Percentiles rank a stretch among this genome's conserved stretches.
These are phyloP conservation scores for Rhynchopsitta pachyrhyncha DNA, from an alignment of 2,113 vertebrate genomes.

Conservation along the genomic window DNA sequence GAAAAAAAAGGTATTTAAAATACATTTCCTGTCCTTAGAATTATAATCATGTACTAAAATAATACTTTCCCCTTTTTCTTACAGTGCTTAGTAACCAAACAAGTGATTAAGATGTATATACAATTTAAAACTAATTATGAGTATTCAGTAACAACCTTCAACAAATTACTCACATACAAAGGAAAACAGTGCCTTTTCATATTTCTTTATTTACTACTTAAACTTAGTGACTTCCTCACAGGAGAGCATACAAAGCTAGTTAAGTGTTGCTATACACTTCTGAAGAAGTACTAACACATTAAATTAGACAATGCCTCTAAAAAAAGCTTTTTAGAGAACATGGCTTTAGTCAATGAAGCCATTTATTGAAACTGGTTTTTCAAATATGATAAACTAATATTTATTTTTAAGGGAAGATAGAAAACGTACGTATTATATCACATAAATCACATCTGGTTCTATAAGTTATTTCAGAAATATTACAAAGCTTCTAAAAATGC, in stretches of 20 bases:
- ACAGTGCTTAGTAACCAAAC: not conserved
- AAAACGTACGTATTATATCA: not conserved
- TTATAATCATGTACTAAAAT: not conserved
- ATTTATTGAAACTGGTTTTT: not conserved
- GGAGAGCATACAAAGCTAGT: not conserved
- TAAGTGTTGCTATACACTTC: not conserved
- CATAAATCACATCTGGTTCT: not conserved
- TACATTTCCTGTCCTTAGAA: not conserved
- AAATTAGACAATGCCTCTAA: not conserved
- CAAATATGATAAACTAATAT: not conserved
- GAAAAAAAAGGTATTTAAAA: not conserved
- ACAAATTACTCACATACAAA: not conserved
- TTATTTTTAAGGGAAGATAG: not conserved
- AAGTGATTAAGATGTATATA: not conserved
- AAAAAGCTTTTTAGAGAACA: not conserved
- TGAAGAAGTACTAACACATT: not conserved
- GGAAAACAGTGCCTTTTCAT: not conserved
- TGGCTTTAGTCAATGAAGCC: not conserved
- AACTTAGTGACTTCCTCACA: not conserved
- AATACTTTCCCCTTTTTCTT: not conserved
- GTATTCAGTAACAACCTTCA: not conserved
- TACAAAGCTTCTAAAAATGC: not conserved
- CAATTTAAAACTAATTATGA: not conserved
- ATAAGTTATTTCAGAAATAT: not conserved
- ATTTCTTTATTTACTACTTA: not conserved